phyloP scores from a whole-genome alignment of 2,888 invertebrate species.

The Podabrus alpinus region DNA sequence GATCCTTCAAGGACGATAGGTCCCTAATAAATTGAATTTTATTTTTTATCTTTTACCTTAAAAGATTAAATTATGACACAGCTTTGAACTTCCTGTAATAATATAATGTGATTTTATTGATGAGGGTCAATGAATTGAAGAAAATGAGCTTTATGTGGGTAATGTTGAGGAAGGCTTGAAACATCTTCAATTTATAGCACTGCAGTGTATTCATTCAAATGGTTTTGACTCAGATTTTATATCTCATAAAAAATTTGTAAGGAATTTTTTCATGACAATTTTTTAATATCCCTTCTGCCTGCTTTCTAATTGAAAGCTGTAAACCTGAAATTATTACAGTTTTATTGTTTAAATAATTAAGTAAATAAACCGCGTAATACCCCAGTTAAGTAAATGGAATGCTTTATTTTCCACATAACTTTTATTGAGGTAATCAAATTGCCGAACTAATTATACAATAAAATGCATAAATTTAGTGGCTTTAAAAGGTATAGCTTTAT shows the following conservation, averaged over 20 bases:
- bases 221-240: neutral
- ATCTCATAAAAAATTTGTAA: neutral
- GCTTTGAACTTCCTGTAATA: neutral
- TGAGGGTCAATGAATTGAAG: neutral
- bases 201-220: neutral
- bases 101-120: neutral
- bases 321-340: neutral
- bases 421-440: neutral
- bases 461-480: neutral
- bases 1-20: neutral
- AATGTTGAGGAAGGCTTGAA: neutral
- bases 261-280: neutral
- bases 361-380: neutral
- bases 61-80: neutral
- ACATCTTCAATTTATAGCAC: neutral
- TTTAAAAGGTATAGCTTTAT: neutral
- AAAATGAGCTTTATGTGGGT: neutral
- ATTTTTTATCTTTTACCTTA: neutral
- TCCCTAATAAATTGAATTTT: neutral
- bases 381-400: neutral
- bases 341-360: neutral
- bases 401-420: neutral
- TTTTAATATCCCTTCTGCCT: neutral
- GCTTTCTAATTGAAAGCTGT: neutral
- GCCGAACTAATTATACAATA: neutral